phyloP scores from a whole-genome alignment of 2,797 vertebrate genomes.

The Spea hammondii region DNA sequence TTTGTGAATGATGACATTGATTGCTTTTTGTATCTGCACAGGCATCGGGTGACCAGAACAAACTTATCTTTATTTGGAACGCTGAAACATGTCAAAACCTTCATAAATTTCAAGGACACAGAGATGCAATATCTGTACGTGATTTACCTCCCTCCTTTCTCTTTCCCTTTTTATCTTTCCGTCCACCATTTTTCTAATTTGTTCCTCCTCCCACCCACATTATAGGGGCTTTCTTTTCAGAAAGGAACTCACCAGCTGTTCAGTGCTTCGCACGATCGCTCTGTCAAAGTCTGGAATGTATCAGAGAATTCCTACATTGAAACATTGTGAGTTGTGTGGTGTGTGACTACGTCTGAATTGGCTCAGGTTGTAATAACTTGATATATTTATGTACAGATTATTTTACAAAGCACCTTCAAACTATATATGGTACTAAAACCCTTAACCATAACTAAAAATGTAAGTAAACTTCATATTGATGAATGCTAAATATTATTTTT shows the following conservation, averaged over 20 bases:
- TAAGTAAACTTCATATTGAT: background rate
- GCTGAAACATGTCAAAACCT: conserved; percentile 80
- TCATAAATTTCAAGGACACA: conserved; percentile 88
- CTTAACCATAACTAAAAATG: too few relatives aligned
- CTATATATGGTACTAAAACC: too few relatives aligned
- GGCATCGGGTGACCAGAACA: conserved; percentile 92
- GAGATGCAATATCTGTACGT: conserved; percentile 85
- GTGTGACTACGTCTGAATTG: background rate
- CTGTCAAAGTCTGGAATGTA: conserved; percentile 94
- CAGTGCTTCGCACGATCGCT: conserved; percentile 90
- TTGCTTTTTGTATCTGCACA: conserved; percentile 53
- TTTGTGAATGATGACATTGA: too few relatives aligned
- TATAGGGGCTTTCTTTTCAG: conserved; percentile 88
- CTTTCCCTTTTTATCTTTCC: background rate
- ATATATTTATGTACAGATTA: too few relatives aligned
- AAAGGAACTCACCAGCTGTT: conserved; percentile 89
- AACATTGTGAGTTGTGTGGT: conserved; percentile 81
- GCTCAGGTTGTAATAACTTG: too few relatives aligned
- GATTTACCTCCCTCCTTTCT: background rate
- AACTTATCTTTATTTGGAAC: conserved; percentile 94
- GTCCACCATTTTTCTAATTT: background rate
- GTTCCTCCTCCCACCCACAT: background rate
- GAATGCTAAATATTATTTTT: background rate
- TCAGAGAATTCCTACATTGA: conserved; percentile 92
- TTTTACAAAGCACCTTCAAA: too few relatives aligned